These are phyloP conservation scores for Brenthis daphne DNA, from an alignment of 2,888 invertebrate species.

Conservation along the genomic window DNA sequence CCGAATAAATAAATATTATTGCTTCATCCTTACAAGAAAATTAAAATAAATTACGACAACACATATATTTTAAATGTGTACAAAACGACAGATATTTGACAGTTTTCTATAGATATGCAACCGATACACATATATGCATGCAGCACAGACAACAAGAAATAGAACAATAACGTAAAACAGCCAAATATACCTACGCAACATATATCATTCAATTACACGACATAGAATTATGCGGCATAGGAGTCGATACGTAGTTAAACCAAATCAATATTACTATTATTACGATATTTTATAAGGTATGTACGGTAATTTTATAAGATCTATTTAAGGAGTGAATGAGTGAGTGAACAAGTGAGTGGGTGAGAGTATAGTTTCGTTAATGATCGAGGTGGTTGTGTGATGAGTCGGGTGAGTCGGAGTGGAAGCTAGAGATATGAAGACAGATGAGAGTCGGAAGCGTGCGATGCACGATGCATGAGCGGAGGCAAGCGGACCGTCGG, in stretches of 20 bases:
- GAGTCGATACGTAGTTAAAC: conserved; percentile 24
- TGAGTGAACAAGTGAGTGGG: conserved; percentile 16
- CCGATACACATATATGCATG: conserved; percentile 36
- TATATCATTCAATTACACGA: conserved; percentile 37
- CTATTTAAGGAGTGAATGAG: conserved; percentile 24
- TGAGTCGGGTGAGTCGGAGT: conserved; percentile 9
- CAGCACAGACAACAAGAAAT: conserved; percentile 37
- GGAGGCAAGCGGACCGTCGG: conserved; percentile 65
- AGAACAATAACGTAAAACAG: conserved; percentile 35
- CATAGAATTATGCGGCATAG: conserved; percentile 33
- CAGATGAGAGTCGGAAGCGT: conserved; percentile 68
- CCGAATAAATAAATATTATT: no score
- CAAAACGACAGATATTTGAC: conserved; percentile 18
- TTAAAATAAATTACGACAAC: conserved; percentile 6
- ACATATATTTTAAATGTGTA: conserved; percentile 11
- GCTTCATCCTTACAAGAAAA: not conserved
- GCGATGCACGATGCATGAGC: conserved; percentile 76
- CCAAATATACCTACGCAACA: conserved; percentile 34
- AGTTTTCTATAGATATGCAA: conserved; percentile 26
- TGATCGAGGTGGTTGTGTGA: conserved; percentile 37
- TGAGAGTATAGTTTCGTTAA: conserved; percentile 29
- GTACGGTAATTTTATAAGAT: conserved; percentile 8
- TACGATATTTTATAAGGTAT: conserved; percentile 6
- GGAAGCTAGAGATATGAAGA: conserved; percentile 44
- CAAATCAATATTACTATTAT: not conserved